Base-by-base conservation (phyloP, 2,888 invertebrate species). In the Noctuana brunneofusca region DNA sequence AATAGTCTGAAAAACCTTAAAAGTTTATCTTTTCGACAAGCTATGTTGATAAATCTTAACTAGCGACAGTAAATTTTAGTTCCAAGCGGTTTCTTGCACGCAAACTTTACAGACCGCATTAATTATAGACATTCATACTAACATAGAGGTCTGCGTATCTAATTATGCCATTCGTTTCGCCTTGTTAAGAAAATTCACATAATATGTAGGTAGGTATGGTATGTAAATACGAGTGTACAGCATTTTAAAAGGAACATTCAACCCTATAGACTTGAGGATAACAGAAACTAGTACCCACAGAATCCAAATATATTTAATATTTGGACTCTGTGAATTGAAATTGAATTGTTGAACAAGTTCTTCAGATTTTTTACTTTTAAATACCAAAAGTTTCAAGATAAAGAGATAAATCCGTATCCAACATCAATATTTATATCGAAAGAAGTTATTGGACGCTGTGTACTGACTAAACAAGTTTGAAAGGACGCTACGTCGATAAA, bases 61-160 rank as follows among this genome's bases (percentile, higher is more conserved):
- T 54, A 60, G 58, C 32, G 53, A 35, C 59, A n/a, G 46, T 60
- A 46, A 54, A 53, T 60, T 60, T 32, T 24, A 54, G 20, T 60
- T 57, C 32, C 32, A 60, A 60, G 32, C 59, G 53, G 53, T 53
- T 60, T 46, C 59, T 22, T 52, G 59, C 59, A 60, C 53, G 59
- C 59, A 35, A 60, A 53, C 59, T 43, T 58, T 58, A 27, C 49
- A 22, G 27, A 22, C 59, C 43, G 46, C 46, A 60, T 60, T 35
- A 60, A 60, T 53, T 53, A 58, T 12, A 30, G 32, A 46, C 35
- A 46, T 46, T 53, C 59, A 53, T 35, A 60, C 22, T 22, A 22
- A 54, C 22, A 16, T 53, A 60, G 27, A n/a, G 20, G n/a, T 30
- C 48, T 35, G 49, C 18, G 4, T 14, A 35, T 8, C 8, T 54